These are phyloP conservation scores for Microtus oregoni DNA, from an alignment of 2,113 vertebrate species.

Conservation along the genomic window DNA sequence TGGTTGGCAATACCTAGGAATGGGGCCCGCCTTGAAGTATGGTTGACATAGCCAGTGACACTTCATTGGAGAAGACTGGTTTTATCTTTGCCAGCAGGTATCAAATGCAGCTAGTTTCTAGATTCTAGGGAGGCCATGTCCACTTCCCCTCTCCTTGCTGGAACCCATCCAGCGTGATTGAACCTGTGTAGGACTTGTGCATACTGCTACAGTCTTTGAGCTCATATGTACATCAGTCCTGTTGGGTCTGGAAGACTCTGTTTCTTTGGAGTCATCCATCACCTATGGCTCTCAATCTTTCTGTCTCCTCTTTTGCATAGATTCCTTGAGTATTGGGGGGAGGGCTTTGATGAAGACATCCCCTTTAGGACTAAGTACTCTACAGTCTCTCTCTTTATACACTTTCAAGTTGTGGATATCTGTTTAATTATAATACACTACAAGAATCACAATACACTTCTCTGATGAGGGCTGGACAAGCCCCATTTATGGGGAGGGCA, in stretches of 20 bases:
- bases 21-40: neutral
- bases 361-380: neutral
- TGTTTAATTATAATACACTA: neutral
- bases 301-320: neutral
- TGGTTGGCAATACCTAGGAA: neutral
- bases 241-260: neutral
- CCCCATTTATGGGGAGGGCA: neutral
- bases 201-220: neutral
- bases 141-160: neutral
- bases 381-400: neutral
- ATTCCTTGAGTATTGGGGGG: neutral
- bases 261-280: neutral
- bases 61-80: neutral
- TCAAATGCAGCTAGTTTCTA: neutral
- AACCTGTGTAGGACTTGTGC: neutral
- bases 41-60: no score
- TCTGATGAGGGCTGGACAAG: neutral
- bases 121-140: neutral
- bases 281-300: neutral
- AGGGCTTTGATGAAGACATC: neutral
- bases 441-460: neutral
- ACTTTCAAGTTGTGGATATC: neutral
- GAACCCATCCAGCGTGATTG: neutral
- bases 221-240: neutral
- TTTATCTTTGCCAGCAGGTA: neutral